Evolutionary conservation across 2,888 invertebrate species (phyloP), one percentile per base, ranked within the genome.

Genomic region (Pristionchus entomophagus): DNA sequence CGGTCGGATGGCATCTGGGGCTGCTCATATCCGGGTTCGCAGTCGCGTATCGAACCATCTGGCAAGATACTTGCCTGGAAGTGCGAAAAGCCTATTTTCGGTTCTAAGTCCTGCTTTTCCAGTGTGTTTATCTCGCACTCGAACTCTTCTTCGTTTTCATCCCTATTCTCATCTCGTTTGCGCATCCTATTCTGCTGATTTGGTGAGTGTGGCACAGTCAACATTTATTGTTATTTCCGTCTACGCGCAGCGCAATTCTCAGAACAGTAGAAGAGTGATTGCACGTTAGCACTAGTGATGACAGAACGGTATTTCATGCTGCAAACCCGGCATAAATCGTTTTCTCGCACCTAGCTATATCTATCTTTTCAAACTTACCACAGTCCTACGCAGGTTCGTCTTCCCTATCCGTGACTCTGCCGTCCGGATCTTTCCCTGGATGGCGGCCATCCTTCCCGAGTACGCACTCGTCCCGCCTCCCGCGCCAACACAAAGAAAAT

Each of bases 331-430:
- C n/a, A n/a, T n/a, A n/a, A n/a, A n/a, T n/a, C n/a, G n/a, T n/a
- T n/a, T n/a, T n/a, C n/a, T n/a, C n/a, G n/a, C n/a, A n/a, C n/a
- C n/a, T n/a, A n/a, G n/a, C n/a, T n/a, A n/a, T n/a, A n/a, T n/a
- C n/a, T n/a, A n/a, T n/a, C n/a, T n/a, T n/a, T n/a, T n/a, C n/a
- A n/a, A n/a, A n/a, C n/a, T n/a, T n/a, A n/a, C n/a, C n/a, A n/a
- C n/a, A n/a, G n/a, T n/a, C n/a, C n/a, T n/a, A n/a, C n/a, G 51
- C n/a, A 90, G 90, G 90, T 88, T 87, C 81, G 87, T 90, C 6
- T 86, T 89, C 56, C 89, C 90, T 1, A 87, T 90, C 45, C 84
- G 90, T 4, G 90, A 90, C 53, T 88, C 90, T 29, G 87, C 89
- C 10, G 87, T 88, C n/a, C 81, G 88, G n/a, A 84, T 87, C 51